phyloP scores from a whole-genome alignment of 53 echinoderm and acorn worm species.

The Antedon mediterranea region DNA sequence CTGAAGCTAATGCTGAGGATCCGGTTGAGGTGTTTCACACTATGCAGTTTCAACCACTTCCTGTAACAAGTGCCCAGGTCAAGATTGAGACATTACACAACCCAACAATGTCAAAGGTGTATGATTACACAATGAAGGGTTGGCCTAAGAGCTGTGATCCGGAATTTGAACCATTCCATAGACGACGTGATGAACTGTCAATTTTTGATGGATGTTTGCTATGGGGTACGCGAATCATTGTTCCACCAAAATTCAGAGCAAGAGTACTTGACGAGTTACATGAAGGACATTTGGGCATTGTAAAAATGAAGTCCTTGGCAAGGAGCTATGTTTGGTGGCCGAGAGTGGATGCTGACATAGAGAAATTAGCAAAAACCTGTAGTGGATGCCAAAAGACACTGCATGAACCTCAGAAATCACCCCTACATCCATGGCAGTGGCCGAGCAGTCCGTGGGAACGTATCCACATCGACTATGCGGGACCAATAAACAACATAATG shows the following conservation, averaged over 20 bases:
- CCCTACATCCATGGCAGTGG: constrained; percentile 41
- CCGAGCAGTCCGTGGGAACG: constrained; percentile 24
- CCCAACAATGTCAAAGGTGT: constrained; percentile 17
- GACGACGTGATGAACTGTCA: constrained; percentile 23
- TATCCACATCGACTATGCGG: constrained; percentile 42
- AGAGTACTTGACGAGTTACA: constrained; percentile 29
- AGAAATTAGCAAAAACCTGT: constrained; percentile 32
- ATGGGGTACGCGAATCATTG: no score
- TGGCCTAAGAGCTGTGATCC: constrained; percentile 19
- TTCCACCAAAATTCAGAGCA: no score
- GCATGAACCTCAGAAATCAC: constrained; percentile 17
- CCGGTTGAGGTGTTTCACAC: constrained; percentile 10
- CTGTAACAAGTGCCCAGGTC: constrained; percentile 25
- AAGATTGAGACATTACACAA: constrained; percentile 16
- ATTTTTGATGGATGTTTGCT: no score
- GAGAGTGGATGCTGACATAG: constrained; percentile 30
- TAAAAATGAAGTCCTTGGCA: constrained; percentile 39
- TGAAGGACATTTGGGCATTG: constrained; percentile 43
- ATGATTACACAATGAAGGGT: constrained; percentile 24
- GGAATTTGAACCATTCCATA: constrained; percentile 25
- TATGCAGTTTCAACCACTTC: constrained; percentile 23
- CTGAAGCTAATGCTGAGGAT: background rate
- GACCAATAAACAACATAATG: constrained; percentile 37
- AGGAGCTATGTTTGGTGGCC: constrained; percentile 36
- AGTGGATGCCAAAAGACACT: constrained; percentile 18